Evolutionary conservation across 2,113 vertebrate genomes (phyloP), one percentile per base, ranked within the genome.

Genomic region (Sinocyclocheilus grahami): DNA sequence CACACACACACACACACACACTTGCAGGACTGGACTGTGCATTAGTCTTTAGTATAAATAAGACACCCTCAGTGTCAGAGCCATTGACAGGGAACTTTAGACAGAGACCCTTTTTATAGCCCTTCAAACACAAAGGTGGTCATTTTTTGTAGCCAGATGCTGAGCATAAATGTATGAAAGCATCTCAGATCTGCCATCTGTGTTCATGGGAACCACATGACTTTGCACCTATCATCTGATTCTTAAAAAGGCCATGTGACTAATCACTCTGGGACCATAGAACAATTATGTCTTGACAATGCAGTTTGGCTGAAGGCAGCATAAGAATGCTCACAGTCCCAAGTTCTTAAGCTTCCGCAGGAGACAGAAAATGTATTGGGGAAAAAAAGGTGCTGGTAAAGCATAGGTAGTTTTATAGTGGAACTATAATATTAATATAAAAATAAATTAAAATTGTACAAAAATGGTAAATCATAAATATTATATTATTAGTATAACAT

Each of bases 31-130:
- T 62, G 58, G 22, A 62, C 58, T 62, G 58, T 62, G 58, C 58
- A 22, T 62, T 63, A 82, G 30, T 67, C 75, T 24, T 72, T 67
- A 71, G 46, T 80, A 86, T 51, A 85, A 83, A 86, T 85, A 88
- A 85, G 48, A 80, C 78, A 80, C 86, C 24, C 75, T 90, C 78
- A 30, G 85, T 12, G 7, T 89, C 65, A 86, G 86, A 84, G 46
- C 71, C 86, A 82, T 75, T 22, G 27, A 86, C 13, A 82, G 80
- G 63, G 80, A 88, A 55, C 75, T 83, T 11, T 69, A 92, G 83
- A 94, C 92, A 93, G 89, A 92, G 91, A 91, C 83, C 88, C 92
- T 93, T 92, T 93, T 92, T 90, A 93, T 89, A 77, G 76, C 84
- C 82, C 82, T 90, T 86, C 90, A 92, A 92, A 93, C 86, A 92